These are phyloP conservation scores for Lithophane leautieri DNA, from an alignment of 2,888 invertebrate genomes.

Conservation along the genomic window DNA sequence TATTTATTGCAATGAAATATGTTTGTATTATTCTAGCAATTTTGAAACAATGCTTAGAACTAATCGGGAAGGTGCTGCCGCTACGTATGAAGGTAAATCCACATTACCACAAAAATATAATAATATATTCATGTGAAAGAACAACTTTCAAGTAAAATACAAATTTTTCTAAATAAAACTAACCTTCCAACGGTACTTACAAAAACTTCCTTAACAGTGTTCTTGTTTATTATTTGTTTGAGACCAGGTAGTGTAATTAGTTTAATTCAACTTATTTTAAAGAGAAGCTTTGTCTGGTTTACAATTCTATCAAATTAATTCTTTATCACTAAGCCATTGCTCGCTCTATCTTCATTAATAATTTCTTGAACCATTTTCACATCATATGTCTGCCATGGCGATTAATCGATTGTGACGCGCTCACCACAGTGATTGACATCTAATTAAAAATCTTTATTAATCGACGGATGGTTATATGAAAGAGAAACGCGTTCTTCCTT, in stretches of 20 bases:
- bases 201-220: not conserved
- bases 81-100: constrained; percentile 65
- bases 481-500: not conserved
- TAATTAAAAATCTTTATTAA: constrained; percentile 50
- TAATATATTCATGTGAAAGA: not conserved
- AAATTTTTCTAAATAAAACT: not conserved
- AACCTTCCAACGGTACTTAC: not conserved
- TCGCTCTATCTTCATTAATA: too few relatives aligned
- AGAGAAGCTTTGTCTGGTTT: not conserved
- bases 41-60: constrained; percentile 64
- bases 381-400: not conserved
- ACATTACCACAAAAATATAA: not conserved
- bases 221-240: not conserved
- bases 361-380: not conserved
- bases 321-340: not conserved
- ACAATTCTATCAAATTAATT: not conserved
- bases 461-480: not conserved
- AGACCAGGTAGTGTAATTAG: not conserved
- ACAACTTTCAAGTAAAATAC: not conserved
- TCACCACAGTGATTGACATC: constrained; percentile 51
- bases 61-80: constrained; percentile 60
- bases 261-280: not conserved
- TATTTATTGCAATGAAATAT: not conserved
- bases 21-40: constrained; percentile 43
- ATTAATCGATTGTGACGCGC: constrained; percentile 17